phyloP scores from a whole-genome alignment of 2,113 vertebrate genomes.

The Fregata magnificens region DNA sequence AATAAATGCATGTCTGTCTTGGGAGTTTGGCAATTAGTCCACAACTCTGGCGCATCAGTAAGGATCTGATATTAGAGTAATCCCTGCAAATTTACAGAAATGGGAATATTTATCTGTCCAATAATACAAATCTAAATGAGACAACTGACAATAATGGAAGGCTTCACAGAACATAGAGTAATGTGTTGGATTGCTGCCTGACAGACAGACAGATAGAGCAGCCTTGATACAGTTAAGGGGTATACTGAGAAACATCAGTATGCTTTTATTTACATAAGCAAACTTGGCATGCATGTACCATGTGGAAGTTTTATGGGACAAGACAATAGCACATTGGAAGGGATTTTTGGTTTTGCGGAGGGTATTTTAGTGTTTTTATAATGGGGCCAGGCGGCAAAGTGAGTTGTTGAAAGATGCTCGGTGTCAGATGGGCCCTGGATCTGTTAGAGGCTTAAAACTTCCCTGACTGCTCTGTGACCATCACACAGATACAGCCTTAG shows the following conservation, averaged over 20 bases:
- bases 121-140: not conserved
- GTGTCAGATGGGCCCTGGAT: not conserved
- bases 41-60: not conserved
- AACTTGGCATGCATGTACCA: rapidly evolving
- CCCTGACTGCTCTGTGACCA: not conserved
- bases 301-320: not conserved
- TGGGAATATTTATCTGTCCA: not conserved
- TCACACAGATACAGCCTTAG: not conserved
- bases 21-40: not conserved
- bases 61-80: not conserved
- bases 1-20: not conserved
- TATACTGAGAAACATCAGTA: not conserved
- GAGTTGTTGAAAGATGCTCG: not conserved
- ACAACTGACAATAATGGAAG: not conserved
- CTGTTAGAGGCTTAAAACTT: not conserved
- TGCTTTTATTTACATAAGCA: not conserved
- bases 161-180: not conserved
- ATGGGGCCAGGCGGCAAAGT: not conserved
- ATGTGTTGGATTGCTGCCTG: not conserved
- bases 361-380: not conserved
- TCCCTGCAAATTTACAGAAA: not conserved
- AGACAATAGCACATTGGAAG: not conserved
- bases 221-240: not conserved
- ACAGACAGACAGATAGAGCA: not conserved
- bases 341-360: not conserved